These are phyloP conservation scores for Gnathonemus longibarbis DNA, from an alignment of 2,113 vertebrate genomes.

Conservation along the genomic window DNA sequence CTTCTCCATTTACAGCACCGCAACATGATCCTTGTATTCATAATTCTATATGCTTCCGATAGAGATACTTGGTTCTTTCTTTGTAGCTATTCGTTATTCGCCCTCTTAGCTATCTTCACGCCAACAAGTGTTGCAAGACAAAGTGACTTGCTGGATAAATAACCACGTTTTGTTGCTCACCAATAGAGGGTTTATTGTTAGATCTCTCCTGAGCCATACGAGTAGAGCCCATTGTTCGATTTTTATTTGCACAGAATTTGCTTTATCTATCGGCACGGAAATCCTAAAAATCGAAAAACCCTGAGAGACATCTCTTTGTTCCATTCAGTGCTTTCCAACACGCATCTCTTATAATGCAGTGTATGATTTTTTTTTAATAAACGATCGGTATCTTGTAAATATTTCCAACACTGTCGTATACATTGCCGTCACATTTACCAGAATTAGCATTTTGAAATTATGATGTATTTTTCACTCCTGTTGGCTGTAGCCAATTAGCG, in stretches of 20 bases:
- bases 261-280: not conserved
- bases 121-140: not conserved
- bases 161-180: not conserved
- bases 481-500: not conserved
- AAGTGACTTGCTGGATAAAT: not conserved
- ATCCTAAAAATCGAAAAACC: conserved; percentile 14
- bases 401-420: not conserved
- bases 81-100: not conserved
- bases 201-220: not conserved
- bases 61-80: not conserved
- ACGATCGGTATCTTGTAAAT: not conserved
- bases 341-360: not conserved
- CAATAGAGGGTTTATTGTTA: not conserved
- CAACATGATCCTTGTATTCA: not conserved
- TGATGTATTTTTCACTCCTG: not conserved
- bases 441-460: not conserved
- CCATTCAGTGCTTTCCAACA: conserved; percentile 16
- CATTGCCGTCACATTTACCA: not conserved
- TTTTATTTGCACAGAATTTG: not conserved
- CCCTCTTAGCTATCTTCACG: not conserved
- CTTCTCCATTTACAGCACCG: conserved; percentile 31
- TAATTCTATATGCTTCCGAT: not conserved
- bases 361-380: not conserved
- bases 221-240: too few relatives aligned
- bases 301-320: conserved; percentile 31